These are phyloP conservation scores for Hylaeus anthracinus DNA, from an alignment of 1,140 invertebrate species.

Conservation along the genomic window DNA sequence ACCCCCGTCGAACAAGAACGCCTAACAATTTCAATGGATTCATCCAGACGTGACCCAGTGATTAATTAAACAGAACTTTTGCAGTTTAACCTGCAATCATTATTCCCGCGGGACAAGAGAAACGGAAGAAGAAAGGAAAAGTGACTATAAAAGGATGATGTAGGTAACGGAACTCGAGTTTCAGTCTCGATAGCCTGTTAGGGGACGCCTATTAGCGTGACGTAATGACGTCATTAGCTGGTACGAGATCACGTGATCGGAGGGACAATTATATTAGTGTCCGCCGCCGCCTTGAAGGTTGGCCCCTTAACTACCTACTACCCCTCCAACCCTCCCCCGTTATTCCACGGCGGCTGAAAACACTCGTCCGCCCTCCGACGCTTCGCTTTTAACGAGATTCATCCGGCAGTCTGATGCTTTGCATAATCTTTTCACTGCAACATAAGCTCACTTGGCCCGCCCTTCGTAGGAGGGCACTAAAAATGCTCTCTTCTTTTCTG, in stretches of 20 bases:
- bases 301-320: conserved; percentile 54
- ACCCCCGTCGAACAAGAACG: no score
- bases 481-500: conserved; percentile 35
- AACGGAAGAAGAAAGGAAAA: not conserved
- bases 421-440: conserved; percentile 49
- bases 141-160: conserved; percentile 1
- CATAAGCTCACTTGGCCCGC: conserved; percentile 22
- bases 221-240: conserved; percentile 73
- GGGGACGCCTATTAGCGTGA: conserved; percentile 69
- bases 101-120: no score
- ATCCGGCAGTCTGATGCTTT: conserved; percentile 45
- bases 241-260: conserved; percentile 64
- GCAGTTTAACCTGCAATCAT: not conserved
- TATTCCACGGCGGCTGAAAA: conserved; percentile 35
- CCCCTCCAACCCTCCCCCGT: no score
- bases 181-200: conserved; percentile 56
- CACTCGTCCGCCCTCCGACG: conserved; percentile 14
- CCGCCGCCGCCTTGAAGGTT: conserved; percentile 60
- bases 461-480: not conserved
- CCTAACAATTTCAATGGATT: not conserved
- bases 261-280: conserved; percentile 65
- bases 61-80: no score
- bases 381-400: conserved; percentile 52
- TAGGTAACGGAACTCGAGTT: conserved; percentile 38
- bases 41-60: not conserved